Evolutionary conservation across 2,888 invertebrate genomes (phyloP).

Genomic region (Drosophila conformis): DNA sequence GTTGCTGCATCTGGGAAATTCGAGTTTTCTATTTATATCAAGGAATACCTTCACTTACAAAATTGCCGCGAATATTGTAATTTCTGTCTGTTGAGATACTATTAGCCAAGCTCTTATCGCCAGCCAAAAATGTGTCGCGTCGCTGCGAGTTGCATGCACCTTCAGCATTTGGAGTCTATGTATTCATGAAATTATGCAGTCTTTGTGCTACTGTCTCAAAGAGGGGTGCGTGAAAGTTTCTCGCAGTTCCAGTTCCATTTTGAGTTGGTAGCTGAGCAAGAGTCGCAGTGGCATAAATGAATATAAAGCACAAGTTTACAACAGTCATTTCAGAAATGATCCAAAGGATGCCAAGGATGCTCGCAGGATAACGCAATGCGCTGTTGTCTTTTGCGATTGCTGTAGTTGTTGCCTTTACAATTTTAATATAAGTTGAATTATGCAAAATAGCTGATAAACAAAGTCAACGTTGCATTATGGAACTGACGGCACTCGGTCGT

Average conservation of each 20-base stretch:
- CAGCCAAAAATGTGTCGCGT: not conserved
- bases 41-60: not conserved
- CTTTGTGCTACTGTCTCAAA: constrained; percentile 12
- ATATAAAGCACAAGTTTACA: constrained; percentile 70
- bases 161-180: constrained; percentile 5
- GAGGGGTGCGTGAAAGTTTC: not conserved
- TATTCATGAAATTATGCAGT: constrained; percentile 30
- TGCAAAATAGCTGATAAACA: constrained; percentile 58
- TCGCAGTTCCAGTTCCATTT: constrained; percentile 13
- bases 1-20: not conserved
- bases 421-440: constrained; percentile 72
- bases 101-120: constrained; percentile 5
- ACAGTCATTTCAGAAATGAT: constrained; percentile 64
- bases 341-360: constrained; percentile 11
- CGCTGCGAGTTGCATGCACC: constrained; percentile 16
- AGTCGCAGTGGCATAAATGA: constrained; percentile 64
- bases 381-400: constrained; percentile 3
- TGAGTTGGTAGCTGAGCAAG: constrained; percentile 22
- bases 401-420: constrained; percentile 49
- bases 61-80: not conserved
- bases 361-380: constrained; percentile 19
- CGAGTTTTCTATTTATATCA: not conserved
- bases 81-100: not conserved
- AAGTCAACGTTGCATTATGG: constrained; percentile 25
- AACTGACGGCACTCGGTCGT: not conserved